A percentile compares a stretch with the other conserved stretches of the same genome.
Conservation (phyloP, 2,888 invertebrate genomes). For the Pilophorus perplexus region DNA sequence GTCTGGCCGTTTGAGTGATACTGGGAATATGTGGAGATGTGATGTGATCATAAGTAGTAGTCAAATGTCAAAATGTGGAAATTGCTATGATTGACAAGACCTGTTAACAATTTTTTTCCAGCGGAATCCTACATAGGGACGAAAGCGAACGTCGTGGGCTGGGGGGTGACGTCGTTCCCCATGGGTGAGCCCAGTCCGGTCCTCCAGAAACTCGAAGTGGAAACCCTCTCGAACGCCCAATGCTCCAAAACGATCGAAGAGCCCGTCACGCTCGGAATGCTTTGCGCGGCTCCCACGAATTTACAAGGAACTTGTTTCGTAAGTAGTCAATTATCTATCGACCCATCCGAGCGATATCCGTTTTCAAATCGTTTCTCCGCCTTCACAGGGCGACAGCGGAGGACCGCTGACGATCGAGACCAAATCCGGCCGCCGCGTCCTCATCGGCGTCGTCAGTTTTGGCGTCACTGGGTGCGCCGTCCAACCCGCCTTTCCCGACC, state of each 20-base stretch:
- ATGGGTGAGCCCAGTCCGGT: constrained; percentile 51
- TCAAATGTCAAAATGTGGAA: too few relatives aligned
- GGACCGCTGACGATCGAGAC: constrained; percentile 50
- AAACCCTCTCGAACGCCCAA: constrained; percentile 51
- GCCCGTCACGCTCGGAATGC: constrained; percentile 52
- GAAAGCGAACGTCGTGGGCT: constrained; percentile 52
- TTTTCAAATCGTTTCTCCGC: too few relatives aligned
- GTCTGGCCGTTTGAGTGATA: too few relatives aligned
- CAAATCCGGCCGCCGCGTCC: constrained; percentile 49
- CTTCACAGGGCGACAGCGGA: constrained; percentile 50
- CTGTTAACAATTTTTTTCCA: too few relatives aligned
- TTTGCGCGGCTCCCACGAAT: constrained; percentile 52
- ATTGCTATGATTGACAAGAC: not conserved
- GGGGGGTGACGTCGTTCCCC: constrained; percentile 53
- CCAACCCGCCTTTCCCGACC: constrained; percentile 52
- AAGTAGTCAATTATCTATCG: constrained; percentile 47
- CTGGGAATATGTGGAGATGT: too few relatives aligned
- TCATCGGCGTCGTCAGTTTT: constrained; percentile 53
- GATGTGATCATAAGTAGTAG: too few relatives aligned
- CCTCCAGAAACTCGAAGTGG: constrained; percentile 52
- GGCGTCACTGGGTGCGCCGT: constrained; percentile 53
- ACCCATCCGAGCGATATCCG: too few relatives aligned
- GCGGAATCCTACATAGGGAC: constrained; percentile 50
- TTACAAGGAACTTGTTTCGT: constrained; percentile 54
- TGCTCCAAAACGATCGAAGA: constrained; percentile 52